Evolutionary conservation across 2,113 vertebrate species (phyloP).

Genomic region (Platichthys stellatus): DNA sequence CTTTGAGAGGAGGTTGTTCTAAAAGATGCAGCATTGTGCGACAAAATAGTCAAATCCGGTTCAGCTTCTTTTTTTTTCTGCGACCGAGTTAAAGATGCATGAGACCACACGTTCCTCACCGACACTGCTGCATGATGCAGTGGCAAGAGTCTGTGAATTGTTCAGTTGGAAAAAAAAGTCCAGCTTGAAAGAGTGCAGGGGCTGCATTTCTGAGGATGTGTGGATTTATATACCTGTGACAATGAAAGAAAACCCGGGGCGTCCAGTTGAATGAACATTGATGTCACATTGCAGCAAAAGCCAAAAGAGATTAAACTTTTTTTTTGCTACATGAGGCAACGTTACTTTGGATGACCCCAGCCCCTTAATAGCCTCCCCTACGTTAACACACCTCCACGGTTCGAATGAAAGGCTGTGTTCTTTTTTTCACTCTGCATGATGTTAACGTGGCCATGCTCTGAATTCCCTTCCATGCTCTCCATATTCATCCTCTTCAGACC

Average conservation of each 20-base stretch:
- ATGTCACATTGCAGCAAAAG: background rate
- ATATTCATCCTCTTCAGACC: background rate
- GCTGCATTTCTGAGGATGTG: background rate
- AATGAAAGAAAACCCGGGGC: background rate
- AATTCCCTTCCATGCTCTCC: background rate
- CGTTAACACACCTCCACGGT: background rate
- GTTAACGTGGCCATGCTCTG: background rate
- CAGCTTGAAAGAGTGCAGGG: background rate
- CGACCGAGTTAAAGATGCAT: background rate
- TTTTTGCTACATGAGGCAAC: background rate
- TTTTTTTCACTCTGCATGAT: background rate
- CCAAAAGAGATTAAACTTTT: background rate
- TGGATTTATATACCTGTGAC: background rate
- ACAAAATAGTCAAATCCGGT: background rate
- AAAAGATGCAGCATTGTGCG: background rate
- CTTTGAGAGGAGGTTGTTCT: too few relatives aligned
- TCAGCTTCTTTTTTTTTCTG: background rate
- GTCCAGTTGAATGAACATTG: background rate
- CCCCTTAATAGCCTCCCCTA: background rate
- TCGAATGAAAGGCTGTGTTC: background rate
- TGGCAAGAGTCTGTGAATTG: background rate
- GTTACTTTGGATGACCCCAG: background rate
- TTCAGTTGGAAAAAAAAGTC: background rate
- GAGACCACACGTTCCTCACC: background rate
- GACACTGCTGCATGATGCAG: background rate